phyloP scores from a whole-genome alignment of 2,113 vertebrate genomes.

The Hippocampus abdominalis region DNA sequence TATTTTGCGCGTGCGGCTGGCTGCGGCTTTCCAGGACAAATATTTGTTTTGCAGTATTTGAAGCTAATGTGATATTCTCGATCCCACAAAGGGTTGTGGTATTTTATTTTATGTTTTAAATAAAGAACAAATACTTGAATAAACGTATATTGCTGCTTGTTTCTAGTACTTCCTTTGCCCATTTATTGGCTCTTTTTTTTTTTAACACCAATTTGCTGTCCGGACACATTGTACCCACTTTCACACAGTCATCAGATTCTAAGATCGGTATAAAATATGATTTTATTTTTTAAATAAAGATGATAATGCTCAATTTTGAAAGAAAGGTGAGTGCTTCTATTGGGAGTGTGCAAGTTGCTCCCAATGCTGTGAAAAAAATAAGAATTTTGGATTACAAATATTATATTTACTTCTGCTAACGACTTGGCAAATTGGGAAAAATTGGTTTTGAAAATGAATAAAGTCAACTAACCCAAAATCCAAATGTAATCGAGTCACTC shows the following conservation, averaged over 20 bases:
- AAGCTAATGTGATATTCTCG: constrained; percentile 64
- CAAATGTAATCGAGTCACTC: neutral
- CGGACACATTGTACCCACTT: too few species aligned
- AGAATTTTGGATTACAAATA: too few species aligned
- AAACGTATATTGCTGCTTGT: constrained; percentile 47
- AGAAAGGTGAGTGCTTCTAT: too few species aligned
- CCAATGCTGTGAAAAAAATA: too few species aligned
- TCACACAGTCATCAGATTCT: too few species aligned
- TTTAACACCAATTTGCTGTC: too few species aligned
- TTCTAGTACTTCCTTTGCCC: constrained; percentile 1
- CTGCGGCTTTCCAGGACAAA: constrained; percentile 47
- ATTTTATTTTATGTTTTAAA: constrained; percentile 68
- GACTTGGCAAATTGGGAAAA: neutral
- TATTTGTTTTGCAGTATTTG: constrained; percentile 60
- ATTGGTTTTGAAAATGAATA: neutral
- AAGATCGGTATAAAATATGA: too few species aligned
- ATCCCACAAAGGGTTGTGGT: constrained; percentile 63
- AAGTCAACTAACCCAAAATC: neutral
- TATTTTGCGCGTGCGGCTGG: constrained; percentile 21
- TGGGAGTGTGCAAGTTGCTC: too few species aligned
- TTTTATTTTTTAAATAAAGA: too few species aligned
- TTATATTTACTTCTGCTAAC: neutral
- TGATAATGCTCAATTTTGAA: too few species aligned
- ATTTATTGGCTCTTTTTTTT: neutral
- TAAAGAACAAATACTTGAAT: constrained; percentile 64